A percentile compares a stretch with the other conserved stretches of the same genome.
phyloP scores from a whole-genome alignment of 2,797 vertebrate species.

The Spheniscus humboldti region DNA sequence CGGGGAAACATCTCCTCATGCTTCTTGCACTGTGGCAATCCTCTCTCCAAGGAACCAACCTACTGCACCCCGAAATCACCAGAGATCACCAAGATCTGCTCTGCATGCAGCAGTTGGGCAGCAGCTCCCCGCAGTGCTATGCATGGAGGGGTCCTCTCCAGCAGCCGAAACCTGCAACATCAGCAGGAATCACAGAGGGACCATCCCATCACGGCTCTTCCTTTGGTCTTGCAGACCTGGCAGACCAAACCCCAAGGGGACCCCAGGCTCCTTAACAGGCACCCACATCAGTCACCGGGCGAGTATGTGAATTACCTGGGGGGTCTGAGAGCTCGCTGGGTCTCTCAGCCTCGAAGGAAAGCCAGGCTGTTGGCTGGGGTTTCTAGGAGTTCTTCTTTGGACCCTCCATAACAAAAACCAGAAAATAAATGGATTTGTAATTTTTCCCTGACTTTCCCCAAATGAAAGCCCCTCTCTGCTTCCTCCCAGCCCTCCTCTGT shows the following conservation, averaged over 20 bases:
- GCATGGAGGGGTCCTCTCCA: not conserved
- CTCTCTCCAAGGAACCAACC: not conserved
- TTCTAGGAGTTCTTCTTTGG: not conserved
- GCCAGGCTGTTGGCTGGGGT: not conserved
- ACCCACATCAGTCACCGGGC: accelerated
- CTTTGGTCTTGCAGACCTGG: not conserved
- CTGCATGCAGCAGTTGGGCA: not conserved
- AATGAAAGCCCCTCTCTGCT: not conserved
- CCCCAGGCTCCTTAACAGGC: not conserved
- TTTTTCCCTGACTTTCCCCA: not conserved
- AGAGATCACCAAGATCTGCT: not conserved
- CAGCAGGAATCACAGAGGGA: not conserved
- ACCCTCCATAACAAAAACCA: not conserved
- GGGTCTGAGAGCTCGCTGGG: not conserved
- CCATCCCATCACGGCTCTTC: not conserved
- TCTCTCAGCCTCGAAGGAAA: not conserved
- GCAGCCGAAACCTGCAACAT: no score
- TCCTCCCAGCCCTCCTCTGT: not conserved
- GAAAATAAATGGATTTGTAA: not conserved
- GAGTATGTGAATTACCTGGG: not conserved
- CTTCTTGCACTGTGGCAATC: not conserved
- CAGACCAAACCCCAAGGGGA: not conserved
- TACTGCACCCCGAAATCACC: not conserved
- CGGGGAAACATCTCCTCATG: accelerated
- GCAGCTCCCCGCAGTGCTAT: not conserved